Base-by-base conservation (phyloP, 2,888 invertebrate genomes). In the Gibbula magus region DNA sequence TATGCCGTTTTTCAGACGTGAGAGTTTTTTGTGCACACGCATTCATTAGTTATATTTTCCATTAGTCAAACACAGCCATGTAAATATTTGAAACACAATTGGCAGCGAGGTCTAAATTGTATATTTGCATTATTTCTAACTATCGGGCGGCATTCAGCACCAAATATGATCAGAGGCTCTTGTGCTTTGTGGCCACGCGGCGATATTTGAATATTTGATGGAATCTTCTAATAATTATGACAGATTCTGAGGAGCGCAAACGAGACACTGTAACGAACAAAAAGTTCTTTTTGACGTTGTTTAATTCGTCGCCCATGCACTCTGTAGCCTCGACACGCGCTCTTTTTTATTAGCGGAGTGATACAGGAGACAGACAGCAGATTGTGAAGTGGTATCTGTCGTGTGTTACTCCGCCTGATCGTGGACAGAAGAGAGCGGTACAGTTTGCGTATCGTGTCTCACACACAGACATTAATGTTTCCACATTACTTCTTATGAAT, bases 401-500 rank as follows among this genome's bases (percentile, higher is more conserved):
- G 35, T 70, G 35, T 39, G 70, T 35, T 39, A 20, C 25, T 70
- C 70, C 32, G 35, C 20, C 22, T 39, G 70, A 16, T 20, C 35
- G 70, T 39, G 70, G 70, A 35, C 70, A 70, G 70, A 35, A 70
- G 70, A 35, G 45, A 45, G 8, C 45, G 45, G 45, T 45, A 10
- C 5, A 45, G 70, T 70, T 70, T 70, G 70, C 70, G 35, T 39
- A 32, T 20, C 70, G 70, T 70, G 70, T 35, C 39, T 70, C 32
- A 70, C 35, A 70, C 61, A 29, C 29, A 25, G 61, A 25, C 61
- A 29, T 13, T 61, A 51, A 25, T 39, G 61, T 39, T 66, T 20
- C 51, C 39, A 61, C 77, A 66, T 66, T 77, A 66, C 61, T 25
- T 45, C 66, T 61, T 52, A 77, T 77, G 77, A 77, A 77, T 77